These are phyloP conservation scores for Fistularia tabacaria DNA, from an alignment of 2,797 vertebrate genomes.

Conservation along the genomic window DNA sequence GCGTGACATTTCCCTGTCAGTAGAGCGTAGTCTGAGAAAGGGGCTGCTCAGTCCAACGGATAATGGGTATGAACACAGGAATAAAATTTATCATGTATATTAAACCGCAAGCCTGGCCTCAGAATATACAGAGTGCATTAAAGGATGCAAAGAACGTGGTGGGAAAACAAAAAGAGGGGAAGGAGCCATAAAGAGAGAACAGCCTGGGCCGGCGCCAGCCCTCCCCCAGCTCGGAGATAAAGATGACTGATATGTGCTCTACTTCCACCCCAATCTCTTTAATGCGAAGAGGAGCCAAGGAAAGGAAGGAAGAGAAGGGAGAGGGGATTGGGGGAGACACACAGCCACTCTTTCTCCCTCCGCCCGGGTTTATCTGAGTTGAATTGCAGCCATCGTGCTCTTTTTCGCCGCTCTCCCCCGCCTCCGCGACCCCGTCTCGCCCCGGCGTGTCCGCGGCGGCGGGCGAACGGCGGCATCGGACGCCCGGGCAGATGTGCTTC, in stretches of 20 bases:
- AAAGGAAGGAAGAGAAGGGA: conserved; percentile 58
- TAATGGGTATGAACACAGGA: conserved; percentile 74
- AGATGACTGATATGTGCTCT: conserved; percentile 77
- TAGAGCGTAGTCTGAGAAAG: conserved; percentile 36
- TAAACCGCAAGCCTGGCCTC: conserved; percentile 72
- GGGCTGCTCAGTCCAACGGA: conserved; percentile 59
- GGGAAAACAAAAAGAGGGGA: conserved; percentile 72
- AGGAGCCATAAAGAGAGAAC: conserved; percentile 70
- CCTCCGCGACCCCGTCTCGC: conserved; percentile 37
- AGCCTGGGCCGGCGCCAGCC: conserved; percentile 59
- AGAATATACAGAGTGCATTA: conserved; percentile 73
- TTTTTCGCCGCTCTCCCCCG: conserved; percentile 44
- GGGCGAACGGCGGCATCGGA: conserved; percentile 65
- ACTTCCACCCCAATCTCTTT: conserved; percentile 73
- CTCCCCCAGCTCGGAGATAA: conserved; percentile 75
- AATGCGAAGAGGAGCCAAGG: conserved; percentile 66
- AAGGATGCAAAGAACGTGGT: conserved; percentile 65
- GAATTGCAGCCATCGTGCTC: conserved; percentile 60
- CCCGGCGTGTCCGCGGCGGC: conserved; percentile 53
- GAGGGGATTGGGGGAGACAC: conserved; percentile 50
- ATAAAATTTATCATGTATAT: conserved; percentile 79
- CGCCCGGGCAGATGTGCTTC: conserved; percentile 68
- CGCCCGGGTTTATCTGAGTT: conserved; percentile 59
- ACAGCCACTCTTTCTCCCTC: conserved; percentile 46
- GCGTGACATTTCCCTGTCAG: conserved; percentile 52